Evolutionary conservation across 1,140 invertebrate species (phyloP), one percentile per base, ranked within the genome.

Genomic region (Cotesia vestalis): DNA sequence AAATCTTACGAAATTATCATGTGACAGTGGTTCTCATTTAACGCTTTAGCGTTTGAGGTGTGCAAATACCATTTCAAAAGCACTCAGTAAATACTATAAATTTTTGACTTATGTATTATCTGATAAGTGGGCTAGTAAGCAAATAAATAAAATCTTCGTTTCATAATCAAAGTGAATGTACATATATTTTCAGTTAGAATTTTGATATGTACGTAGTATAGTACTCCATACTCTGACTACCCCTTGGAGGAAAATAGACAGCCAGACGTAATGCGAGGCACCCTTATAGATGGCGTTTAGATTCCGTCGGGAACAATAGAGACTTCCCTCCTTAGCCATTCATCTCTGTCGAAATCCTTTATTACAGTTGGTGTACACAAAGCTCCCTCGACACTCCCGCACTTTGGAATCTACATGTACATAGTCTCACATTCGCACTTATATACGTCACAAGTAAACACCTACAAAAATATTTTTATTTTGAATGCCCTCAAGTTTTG

Each of bases 321-420:
- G 74, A 74, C 62, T 59, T 71, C 75, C 72, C 71, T 69, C 73
- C 62, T 69, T 66, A 6, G 73, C 75, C 77, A 82, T 80, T 79
- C 78, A 80, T 85, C 83, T 80, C 84, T 82, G 83, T 83, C 79
- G 78, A 79, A 85, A 84, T 85, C 83, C 81, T 85, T 84, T 83
- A 85, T 85, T 86, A 80, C 79, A 67, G 76, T 76, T 68, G 74
- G 69, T 69, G 20, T 51, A 51, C 27, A 46, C 59, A 66, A 17
- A 20, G 57, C 20, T 20, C 57, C 20, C 38, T 46, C n/a, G 36
- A 53, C 57, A 52, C 74, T 62, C 70, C 72, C 73, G 71, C 69
- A 20, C 53, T 61, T 46, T 20, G 34, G 8, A 35, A 68, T 68
- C 20, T 4, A 52, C 51, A 38, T 35, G 35, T 57, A 68, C 52